These are phyloP conservation scores for Hydrochoerus hydrochaeris DNA, from an alignment of 2,113 vertebrate genomes.

Conservation along the genomic window DNA sequence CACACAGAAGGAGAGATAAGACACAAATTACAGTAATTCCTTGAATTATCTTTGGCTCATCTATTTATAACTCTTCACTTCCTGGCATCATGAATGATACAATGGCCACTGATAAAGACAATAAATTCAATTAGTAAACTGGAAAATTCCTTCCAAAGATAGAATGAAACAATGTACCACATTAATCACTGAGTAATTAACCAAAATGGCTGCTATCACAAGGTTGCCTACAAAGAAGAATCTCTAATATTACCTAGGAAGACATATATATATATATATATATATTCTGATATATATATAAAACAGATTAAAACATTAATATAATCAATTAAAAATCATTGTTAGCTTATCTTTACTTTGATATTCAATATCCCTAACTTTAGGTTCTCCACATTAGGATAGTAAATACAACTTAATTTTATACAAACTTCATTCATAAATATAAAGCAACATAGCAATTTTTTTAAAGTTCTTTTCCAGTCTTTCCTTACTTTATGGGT, in stretches of 20 bases:
- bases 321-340: neutral
- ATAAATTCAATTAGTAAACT: neutral
- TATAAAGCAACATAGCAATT: conserved; percentile 26
- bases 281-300: neutral
- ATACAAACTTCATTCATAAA: conserved; percentile 45
- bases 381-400: conserved; percentile 9
- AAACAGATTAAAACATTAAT: conserved; percentile 21
- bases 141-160: neutral
- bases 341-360: conserved; percentile 39
- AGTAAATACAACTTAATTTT: conserved; percentile 36
- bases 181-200: neutral
- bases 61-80: conserved; percentile 18
- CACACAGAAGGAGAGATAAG: neutral
- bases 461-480: neutral
- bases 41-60: conserved; percentile 52
- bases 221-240: neutral
- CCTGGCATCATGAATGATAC: neutral
- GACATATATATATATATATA: neutral
- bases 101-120: neutral
- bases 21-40: neutral
- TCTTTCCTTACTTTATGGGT: conserved; percentile 12
- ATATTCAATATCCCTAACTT: neutral
- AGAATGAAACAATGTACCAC: neutral
- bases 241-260: conserved; percentile 6
- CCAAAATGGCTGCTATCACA: neutral